These are phyloP conservation scores for Orchestia grillus DNA, from an alignment of 1,140 invertebrate species.

Conservation along the genomic window DNA sequence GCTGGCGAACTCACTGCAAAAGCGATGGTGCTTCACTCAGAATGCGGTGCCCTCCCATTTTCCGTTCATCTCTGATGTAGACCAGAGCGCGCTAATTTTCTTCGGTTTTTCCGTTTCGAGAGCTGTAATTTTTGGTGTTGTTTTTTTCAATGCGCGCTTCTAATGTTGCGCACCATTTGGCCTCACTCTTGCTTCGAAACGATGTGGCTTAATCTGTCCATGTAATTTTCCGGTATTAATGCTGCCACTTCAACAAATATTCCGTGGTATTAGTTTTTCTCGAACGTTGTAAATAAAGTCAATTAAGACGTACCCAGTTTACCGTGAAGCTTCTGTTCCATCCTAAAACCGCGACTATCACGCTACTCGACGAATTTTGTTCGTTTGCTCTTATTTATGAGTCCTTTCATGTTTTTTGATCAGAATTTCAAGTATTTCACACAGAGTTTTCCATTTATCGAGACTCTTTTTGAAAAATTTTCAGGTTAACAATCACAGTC, in stretches of 20 bases:
- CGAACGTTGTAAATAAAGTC: neutral
- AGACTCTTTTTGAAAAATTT: too few species aligned
- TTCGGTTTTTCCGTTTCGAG: neutral
- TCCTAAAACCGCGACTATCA: neutral
- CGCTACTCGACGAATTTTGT: neutral
- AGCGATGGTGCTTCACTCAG: neutral
- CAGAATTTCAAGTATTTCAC: too few species aligned
- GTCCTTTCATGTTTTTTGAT: too few species aligned
- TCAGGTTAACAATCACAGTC: too few species aligned
- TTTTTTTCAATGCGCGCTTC: neutral
- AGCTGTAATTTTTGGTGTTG: neutral
- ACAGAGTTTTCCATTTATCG: too few species aligned
- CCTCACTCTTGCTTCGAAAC: neutral
- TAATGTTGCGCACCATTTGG: neutral
- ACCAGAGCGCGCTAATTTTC: neutral
- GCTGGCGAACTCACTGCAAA: neutral
- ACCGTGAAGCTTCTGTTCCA: neutral
- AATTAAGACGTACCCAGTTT: neutral
- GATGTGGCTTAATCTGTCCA: neutral
- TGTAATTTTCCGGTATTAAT: neutral
- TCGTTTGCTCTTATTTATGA: too few species aligned
- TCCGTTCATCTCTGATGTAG: neutral
- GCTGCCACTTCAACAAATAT: neutral
- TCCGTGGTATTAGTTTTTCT: neutral
- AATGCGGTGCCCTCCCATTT: neutral